Conservation (phyloP, 1,140 invertebrate species). For the Panagrolaimus sp. region DNA sequence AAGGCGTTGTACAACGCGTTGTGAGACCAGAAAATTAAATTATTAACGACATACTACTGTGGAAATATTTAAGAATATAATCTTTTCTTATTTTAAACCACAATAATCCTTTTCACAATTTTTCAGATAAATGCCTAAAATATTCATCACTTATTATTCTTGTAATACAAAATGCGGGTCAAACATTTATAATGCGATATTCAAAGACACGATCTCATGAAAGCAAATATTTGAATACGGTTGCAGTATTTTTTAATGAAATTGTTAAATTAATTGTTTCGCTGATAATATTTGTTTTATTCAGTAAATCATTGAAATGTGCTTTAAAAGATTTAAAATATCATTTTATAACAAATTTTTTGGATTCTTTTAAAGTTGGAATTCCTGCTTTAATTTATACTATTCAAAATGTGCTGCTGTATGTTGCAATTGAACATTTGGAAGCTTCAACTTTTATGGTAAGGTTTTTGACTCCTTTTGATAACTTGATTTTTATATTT, state of each 20-base stretch:
- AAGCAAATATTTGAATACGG: conserved; percentile 33
- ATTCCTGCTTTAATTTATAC: conserved; percentile 46
- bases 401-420: conserved; percentile 47
- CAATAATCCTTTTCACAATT: no score
- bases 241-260: conserved; percentile 80
- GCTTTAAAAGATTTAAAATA: conserved; percentile 64
- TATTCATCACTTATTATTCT: conserved; percentile 50
- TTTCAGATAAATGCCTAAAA: conserved; percentile 23
- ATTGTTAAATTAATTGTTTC: conserved; percentile 81
- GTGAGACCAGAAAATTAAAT: no score
- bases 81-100: no score
- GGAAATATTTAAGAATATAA: no score
- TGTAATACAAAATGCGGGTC: conserved; percentile 54
- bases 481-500: no score
- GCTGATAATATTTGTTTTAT: conserved; percentile 69
- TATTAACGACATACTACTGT: no score
- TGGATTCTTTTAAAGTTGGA: conserved; percentile 58
- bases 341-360: conserved; percentile 73
- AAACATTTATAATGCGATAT: conserved; percentile 46
- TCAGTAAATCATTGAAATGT: conserved; percentile 57
- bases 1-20: no score
- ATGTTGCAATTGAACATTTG: conserved; percentile 43
- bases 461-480: background rate
- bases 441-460: conserved; percentile 48
- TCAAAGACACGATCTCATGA: no score